Evolutionary conservation across 2,888 invertebrate genomes (phyloP).

Genomic region (Crepidodera aurea): DNA sequence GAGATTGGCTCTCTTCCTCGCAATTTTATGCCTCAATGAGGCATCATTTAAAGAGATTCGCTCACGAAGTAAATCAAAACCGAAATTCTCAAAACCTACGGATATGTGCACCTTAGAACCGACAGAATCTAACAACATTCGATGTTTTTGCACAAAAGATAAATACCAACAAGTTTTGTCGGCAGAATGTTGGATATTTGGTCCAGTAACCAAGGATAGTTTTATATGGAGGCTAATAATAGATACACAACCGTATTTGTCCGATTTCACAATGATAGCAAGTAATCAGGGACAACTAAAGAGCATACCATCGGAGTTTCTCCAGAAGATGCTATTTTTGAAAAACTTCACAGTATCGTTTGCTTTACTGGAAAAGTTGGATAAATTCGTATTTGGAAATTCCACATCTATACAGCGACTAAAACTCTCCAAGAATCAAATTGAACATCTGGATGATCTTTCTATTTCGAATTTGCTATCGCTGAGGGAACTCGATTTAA

Average conservation of each 20-base stretch:
- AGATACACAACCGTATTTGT: constrained; percentile 74
- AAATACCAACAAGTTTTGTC: constrained; percentile 69
- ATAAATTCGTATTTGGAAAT: constrained; percentile 78
- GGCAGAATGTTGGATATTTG: constrained; percentile 81
- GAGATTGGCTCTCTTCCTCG: constrained; percentile 31
- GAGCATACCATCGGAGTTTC: constrained; percentile 69
- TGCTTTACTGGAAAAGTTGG: constrained; percentile 74
- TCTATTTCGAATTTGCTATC: constrained; percentile 78
- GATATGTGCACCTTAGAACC: constrained; percentile 36
- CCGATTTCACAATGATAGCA: constrained; percentile 76
- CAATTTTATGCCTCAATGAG: constrained; percentile 32
- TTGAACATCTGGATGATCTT: constrained; percentile 71
- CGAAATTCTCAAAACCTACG: constrained; percentile 20
- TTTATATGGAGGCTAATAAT: constrained; percentile 75
- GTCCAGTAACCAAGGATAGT: constrained; percentile 72
- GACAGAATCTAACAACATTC: constrained; percentile 49
- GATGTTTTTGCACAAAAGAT: constrained; percentile 73
- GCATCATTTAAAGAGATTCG: constrained; percentile 34
- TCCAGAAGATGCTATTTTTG: constrained; percentile 69
- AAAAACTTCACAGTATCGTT: constrained; percentile 75
- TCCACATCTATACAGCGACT: constrained; percentile 73
- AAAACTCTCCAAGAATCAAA: constrained; percentile 74
- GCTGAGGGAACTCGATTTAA: constrained; percentile 73
- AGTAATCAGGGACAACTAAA: constrained; percentile 74
- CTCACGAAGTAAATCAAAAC: constrained; percentile 32